Evolutionary conservation across 2,888 invertebrate genomes (phyloP), one percentile per base, ranked within the genome.

Genomic region (Nephrocerus scutellatus): DNA sequence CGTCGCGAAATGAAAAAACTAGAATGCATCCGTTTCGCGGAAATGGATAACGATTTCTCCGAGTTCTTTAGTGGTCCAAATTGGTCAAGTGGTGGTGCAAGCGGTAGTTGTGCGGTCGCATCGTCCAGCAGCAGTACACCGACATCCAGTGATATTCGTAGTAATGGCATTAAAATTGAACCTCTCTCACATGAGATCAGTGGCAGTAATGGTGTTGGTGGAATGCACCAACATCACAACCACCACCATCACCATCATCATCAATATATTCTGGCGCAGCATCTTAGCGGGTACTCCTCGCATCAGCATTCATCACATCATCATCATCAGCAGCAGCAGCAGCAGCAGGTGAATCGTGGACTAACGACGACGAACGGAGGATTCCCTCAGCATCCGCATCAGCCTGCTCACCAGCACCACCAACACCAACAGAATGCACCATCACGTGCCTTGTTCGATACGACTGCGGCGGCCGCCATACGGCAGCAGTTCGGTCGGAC

Each of bases 1-100:
- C 22, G 14, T 29, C 31, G 21, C 21, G 33, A 43, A 21, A 26
- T 25, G 21, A 38, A 38, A 35, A 43, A 30, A 14, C 39, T 22
- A 29, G 14, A 33, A 28, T 33, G 41, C 35, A 23, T 38, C 42
- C 44, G 43, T 47, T 38, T 28, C 30, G 36, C 31, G 19, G 22
- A 26, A 30, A 55, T 55, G 55, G 55, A 55, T 50, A 55, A 53
- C 49, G 54, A 55, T 47, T 55, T 55, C 46, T 47, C 54, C 20
- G 54, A 54, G 38, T 54, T 53, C 47, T 49, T 55, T 28, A 55
- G 48, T n/a, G n/a, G n/a, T 51, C 52, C 51, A 47, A 52, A 49
- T 44, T 55, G 55, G 55, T n/a, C n/a, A n/a, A n/a, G n/a, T n/a
- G n/a, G n/a, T n/a, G n/a, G n/a, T n/a, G n/a, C n/a, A n/a, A n/a